These are phyloP conservation scores for Malurus cyaneus DNA, from an alignment of 2,113 vertebrate genomes.

Conservation along the genomic window DNA sequence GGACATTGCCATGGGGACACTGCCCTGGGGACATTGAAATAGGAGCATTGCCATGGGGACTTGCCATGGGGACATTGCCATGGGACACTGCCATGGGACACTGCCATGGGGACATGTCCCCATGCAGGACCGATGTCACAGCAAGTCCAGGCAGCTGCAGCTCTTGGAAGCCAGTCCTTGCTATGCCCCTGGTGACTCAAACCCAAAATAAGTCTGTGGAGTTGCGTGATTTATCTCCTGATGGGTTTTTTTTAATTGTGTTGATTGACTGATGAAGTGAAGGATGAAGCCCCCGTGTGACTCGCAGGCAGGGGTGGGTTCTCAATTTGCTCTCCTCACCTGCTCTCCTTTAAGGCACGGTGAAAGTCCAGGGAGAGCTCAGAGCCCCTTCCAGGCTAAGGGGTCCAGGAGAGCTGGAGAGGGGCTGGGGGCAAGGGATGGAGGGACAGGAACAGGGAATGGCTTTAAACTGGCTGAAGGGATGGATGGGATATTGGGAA, in stretches of 20 bases:
- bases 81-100: too few relatives aligned
- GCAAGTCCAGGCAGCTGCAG: neutral
- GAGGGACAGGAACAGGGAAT: neutral
- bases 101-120: neutral
- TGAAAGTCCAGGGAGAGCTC: neutral
- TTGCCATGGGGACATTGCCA: too few relatives aligned
- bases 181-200: fast-evolving
- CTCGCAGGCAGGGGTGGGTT: neutral
- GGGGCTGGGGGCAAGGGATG: neutral
- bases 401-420: neutral
- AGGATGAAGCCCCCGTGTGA: neutral
- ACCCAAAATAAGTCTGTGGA: neutral
- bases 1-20: too few relatives aligned
- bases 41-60: neutral
- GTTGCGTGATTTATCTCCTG: neutral
- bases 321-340: neutral
- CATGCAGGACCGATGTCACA: neutral
- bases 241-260: neutral
- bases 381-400: neutral
- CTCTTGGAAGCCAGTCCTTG: neutral
- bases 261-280: neutral
- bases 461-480: neutral
- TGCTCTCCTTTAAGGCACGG: neutral
- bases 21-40: neutral
- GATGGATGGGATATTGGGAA: fast-evolving